Evolutionary conservation across 1,140 invertebrate species (phyloP).

Genomic region (Lordiphosa collinella): DNA sequence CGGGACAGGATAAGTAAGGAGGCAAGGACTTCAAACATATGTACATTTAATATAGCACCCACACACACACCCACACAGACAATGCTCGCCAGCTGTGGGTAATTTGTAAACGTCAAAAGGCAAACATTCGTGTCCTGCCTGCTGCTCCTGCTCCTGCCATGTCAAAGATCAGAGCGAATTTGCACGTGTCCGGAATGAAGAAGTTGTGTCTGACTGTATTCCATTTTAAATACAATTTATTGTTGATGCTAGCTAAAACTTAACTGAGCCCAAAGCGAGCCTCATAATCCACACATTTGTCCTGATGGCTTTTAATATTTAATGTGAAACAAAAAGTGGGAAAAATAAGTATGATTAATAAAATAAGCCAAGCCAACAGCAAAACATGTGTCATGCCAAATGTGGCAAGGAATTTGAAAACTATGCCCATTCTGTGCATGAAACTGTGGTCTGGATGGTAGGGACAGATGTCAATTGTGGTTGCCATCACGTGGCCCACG

Average conservation of each 20-base stretch:
- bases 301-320: conserved; percentile 63
- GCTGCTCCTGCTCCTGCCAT: conserved; percentile 26
- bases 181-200: conserved; percentile 63
- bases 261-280: conserved; percentile 29
- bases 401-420: too few species aligned
- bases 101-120: conserved; percentile 76
- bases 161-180: conserved; percentile 65
- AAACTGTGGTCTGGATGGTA: not conserved
- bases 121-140: conserved; percentile 66
- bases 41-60: conserved; percentile 71
- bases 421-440: not conserved
- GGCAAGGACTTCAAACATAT: conserved; percentile 50
- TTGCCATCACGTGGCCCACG: conserved; percentile 6
- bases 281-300: conserved; percentile 49
- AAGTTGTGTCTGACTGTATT: conserved; percentile 48
- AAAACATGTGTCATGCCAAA: conserved; percentile 47
- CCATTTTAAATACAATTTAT: conserved; percentile 75
- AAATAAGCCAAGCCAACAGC: conserved; percentile 28
- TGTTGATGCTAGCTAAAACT: conserved; percentile 58
- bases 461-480: conserved; percentile 4
- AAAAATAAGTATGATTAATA: conserved; percentile 56
- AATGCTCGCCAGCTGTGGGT: conserved; percentile 66
- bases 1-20: not conserved
- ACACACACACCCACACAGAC: conserved; percentile 31
- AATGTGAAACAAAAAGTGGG: conserved; percentile 31